phyloP scores from a whole-genome alignment of 2,113 vertebrate genomes.

The Peromyscus californicus region DNA sequence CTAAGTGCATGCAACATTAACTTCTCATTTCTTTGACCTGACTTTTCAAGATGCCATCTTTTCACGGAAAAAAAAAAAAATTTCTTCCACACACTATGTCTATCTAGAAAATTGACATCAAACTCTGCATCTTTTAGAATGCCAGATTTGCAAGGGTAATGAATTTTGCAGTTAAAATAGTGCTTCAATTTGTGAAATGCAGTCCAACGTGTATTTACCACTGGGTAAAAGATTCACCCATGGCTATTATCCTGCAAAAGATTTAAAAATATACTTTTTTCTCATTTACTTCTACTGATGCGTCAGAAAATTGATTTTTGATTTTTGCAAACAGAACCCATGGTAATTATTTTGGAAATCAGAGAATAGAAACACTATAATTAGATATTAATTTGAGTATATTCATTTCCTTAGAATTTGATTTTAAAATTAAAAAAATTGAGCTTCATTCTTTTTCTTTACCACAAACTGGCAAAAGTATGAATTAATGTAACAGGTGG shows the following conservation, averaged over 20 bases:
- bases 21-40: background rate
- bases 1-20: background rate
- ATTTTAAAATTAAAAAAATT: conserved; percentile 78
- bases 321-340: conserved; percentile 49
- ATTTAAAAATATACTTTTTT: background rate
- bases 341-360: conserved; percentile 21
- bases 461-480: conserved; percentile 82
- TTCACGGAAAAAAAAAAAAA: background rate
- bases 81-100: background rate
- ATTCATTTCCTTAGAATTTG: conserved; percentile 74
- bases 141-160: conserved; percentile 16
- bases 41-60: background rate
- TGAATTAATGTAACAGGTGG: conserved; percentile 91
- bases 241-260: background rate
- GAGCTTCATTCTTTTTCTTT: conserved; percentile 76
- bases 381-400: conserved; percentile 67
- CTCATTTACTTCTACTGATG: conserved; percentile 45
- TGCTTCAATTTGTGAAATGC: background rate
- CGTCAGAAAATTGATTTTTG: background rate
- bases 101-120: background rate
- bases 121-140: conserved; percentile 17
- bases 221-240: background rate
- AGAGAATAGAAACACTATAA: conserved; percentile 49
- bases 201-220: background rate
- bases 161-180: background rate